phyloP scores from a whole-genome alignment of 2,797 vertebrate species.

The Rhinogobio ventralis region DNA sequence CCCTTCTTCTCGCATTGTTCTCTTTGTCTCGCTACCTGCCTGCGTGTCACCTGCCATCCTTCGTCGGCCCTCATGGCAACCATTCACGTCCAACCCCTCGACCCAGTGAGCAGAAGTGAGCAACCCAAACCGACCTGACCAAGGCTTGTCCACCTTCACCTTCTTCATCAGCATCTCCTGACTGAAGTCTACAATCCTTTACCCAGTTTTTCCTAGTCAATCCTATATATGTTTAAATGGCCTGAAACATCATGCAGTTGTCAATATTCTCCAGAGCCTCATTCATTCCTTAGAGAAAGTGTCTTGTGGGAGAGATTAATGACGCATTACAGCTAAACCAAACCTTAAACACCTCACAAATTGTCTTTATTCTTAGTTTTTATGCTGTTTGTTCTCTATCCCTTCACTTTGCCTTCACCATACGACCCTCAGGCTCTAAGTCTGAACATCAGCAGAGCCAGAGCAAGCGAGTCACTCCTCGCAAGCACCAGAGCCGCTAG shows the following conservation, averaged over 20 bases:
- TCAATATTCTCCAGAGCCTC: conserved; percentile 25
- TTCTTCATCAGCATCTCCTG: conserved; percentile 49
- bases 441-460: conserved; percentile 53
- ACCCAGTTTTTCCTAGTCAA: conserved; percentile 29
- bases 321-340: conserved; percentile 10
- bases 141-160: conserved; percentile 63
- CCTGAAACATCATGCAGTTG: conserved; percentile 9
- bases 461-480: conserved; percentile 68
- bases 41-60: conserved; percentile 63
- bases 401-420: conserved; percentile 49
- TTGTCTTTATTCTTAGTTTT: conserved; percentile 52
- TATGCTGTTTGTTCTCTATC: conserved; percentile 65
- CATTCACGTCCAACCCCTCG: conserved; percentile 63
- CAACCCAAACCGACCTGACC: conserved; percentile 66
- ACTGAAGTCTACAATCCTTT: conserved; percentile 63
- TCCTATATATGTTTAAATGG: conserved; percentile 9
- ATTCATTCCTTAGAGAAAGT: conserved; percentile 51
- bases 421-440: conserved; percentile 60
- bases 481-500: conserved; percentile 72
- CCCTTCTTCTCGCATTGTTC: conserved; percentile 27
- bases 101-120: conserved; percentile 66
- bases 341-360: conserved; percentile 6
- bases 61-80: conserved; percentile 63
- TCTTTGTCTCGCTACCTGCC: conserved; percentile 47
- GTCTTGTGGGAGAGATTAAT: conserved; percentile 20